Evolutionary conservation across 92 coral and sea anemone genomes (phyloP), one percentile per base, ranked within the genome.

Genomic region (Plumapathes pennacea): DNA sequence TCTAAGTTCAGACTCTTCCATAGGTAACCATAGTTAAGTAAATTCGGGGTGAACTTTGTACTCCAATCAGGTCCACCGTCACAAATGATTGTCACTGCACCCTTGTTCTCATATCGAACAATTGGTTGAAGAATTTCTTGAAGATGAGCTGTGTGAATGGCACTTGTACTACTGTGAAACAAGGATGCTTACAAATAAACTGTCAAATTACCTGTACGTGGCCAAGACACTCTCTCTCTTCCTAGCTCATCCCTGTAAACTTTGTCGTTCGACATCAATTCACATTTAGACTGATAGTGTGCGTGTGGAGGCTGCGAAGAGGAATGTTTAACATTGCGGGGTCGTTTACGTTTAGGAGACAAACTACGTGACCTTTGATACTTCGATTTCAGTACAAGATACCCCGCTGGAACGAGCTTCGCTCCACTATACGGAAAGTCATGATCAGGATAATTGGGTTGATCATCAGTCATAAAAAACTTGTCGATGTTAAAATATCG

Each of bases 61-160:
- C 27, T 78, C 72, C 76, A 78, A 59, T 78, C 79, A 0, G 73
- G 74, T 29, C 64, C 85, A 5, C 56, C 78, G 20, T 69, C 74
- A 59, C 66, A 59, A 27, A 27, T 41, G 50, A 58, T 58, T 5
- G 50, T 58, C 12, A 59, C 66, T 15, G 39, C 66, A 38, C 25
- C 26, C 51, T 58, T 40, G 14, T 41, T 28, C 43, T 58, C 17
- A 10, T 14, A 2, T 40, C 12, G 15, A 12, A 29, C n/a, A 4
- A 59, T 40, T 13, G 39, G 52, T 42, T n/a, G 5, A 17, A 59
- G 11, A 41, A 58, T 58, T 58, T 59, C 14, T 59, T 59, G 5
- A 27, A 59, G 66, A 41, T 59, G 15, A 10, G 15, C 2, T 1
- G 10, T 45, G 44, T 58, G 51, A 17, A 59, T 25, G 5, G 66